These are phyloP conservation scores for Trichoplax adhaerens DNA, from an alignment of 37 sponge, comb jelly and placozoan genomes.

Conservation along the genomic window DNA sequence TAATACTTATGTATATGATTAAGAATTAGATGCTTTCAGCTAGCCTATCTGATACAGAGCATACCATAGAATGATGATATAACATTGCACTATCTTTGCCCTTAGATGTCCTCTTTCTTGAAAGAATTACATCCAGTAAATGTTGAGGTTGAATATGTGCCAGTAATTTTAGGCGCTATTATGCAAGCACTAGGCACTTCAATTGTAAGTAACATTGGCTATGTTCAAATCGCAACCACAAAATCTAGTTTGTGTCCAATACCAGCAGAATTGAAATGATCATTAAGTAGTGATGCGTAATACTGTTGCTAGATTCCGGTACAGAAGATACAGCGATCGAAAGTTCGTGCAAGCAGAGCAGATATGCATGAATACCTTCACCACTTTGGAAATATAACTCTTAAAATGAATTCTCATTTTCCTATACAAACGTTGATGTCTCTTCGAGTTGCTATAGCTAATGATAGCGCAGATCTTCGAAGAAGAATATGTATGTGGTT, in stretches of 20 bases:
- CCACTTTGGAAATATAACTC: constrained; percentile 15
- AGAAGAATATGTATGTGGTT: no score
- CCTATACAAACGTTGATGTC: constrained; percentile 58
- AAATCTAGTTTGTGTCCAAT: background rate
- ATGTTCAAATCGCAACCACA: background rate
- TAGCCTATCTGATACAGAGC: no score
- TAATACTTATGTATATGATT: constrained; percentile 10
- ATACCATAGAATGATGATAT: background rate
- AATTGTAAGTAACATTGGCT: constrained; percentile 15
- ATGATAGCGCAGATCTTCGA: no score
- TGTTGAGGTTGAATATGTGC: constrained; percentile 53
- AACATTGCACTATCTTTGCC: no score
- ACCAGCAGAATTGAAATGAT: background rate
- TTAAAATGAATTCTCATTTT: constrained; percentile 42
- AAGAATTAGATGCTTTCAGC: no score
- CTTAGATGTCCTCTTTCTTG: constrained; percentile 1
- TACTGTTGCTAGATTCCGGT: constrained; percentile 25
- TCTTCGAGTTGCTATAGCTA: constrained; percentile 61
- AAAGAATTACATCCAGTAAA: background rate
- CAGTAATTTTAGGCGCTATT: constrained; percentile 67
- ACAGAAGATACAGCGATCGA: constrained; percentile 26
- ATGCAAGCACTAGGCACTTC: constrained; percentile 65
- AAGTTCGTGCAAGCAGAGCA: constrained; percentile 10
- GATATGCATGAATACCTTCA: constrained; percentile 49
- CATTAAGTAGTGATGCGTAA: background rate